phyloP scores from a whole-genome alignment of 2,113 vertebrate genomes.

The Pteronura brasiliensis region DNA sequence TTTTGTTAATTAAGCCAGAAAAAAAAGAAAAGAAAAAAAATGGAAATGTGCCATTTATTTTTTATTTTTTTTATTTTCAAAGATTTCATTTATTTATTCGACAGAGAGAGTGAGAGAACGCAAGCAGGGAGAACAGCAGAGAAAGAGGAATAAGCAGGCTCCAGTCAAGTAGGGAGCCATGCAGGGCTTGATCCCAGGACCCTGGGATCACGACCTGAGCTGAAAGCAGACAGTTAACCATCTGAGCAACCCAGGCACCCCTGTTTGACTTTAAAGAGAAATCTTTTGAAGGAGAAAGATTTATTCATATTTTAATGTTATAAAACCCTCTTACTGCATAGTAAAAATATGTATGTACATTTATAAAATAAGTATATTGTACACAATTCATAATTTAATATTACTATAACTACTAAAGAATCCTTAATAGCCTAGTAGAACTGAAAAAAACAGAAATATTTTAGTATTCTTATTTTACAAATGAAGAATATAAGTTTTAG shows the following conservation, averaged over 20 bases:
- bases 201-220: no score
- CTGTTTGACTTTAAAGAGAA: neutral
- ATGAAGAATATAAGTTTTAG: neutral
- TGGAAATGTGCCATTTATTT: neutral
- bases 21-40: neutral
- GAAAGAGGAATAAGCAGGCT: no score
- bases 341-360: neutral
- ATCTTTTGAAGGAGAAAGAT: neutral
- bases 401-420: neutral
- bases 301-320: neutral
- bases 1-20: neutral
- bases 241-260: no score
- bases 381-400: neutral
- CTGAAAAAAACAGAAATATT: neutral
- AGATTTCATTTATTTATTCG: no score
- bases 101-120: no score
- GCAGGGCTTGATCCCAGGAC: no score
- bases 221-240: no score
- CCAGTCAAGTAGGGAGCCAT: no score
- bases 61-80: no score
- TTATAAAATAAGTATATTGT: neutral
- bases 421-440: neutral
- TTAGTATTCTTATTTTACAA: neutral
- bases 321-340: neutral
- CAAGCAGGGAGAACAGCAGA: no score